A percentile compares a stretch with the other conserved stretches of the same genome.
phyloP scores from a whole-genome alignment of 2,888 invertebrate genomes.

The Pilophorus perplexus region DNA sequence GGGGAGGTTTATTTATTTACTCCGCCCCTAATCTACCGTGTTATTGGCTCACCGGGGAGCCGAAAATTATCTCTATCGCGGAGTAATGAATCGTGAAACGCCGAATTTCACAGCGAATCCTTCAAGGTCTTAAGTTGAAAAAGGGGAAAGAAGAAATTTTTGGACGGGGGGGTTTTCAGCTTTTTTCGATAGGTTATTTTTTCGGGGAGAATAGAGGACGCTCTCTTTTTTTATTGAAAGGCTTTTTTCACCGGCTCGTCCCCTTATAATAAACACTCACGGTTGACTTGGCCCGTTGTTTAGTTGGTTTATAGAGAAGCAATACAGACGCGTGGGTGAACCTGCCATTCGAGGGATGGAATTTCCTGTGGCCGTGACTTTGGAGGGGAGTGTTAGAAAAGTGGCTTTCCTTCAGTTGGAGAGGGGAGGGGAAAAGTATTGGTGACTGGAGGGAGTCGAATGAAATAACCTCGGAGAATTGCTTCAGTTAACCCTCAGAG shows the following conservation, averaged over 20 bases:
- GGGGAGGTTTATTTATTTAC: slow-evolving; percentile 30
- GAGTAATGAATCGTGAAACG: slow-evolving; percentile 33
- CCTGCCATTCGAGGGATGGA: slow-evolving; percentile 29
- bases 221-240: slow-evolving; percentile 5
- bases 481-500: slow-evolving; percentile 20
- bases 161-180: neutral
- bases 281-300: slow-evolving; percentile 37
- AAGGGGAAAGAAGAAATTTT: neutral
- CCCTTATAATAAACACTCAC: slow-evolving; percentile 32
- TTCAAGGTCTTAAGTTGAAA: slow-evolving; percentile 8
- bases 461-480: slow-evolving; percentile 19
- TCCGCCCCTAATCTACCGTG: slow-evolving; percentile 31
- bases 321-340: slow-evolving; percentile 38
- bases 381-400: neutral
- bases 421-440: slow-evolving; percentile 18
- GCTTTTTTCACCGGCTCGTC: neutral
- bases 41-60: slow-evolving; percentile 20
- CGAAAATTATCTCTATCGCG: slow-evolving; percentile 28
- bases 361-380: slow-evolving; percentile 6
- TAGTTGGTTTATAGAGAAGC: slow-evolving; percentile 37
- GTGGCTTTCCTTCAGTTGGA: slow-evolving; percentile 8
- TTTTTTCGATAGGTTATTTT: no score
- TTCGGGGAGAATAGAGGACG: neutral
- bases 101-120: slow-evolving; percentile 32
- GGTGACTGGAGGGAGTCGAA: neutral